Evolutionary conservation across 2,113 vertebrate genomes (phyloP).

Genomic region (Dascyllus trimaculatus): DNA sequence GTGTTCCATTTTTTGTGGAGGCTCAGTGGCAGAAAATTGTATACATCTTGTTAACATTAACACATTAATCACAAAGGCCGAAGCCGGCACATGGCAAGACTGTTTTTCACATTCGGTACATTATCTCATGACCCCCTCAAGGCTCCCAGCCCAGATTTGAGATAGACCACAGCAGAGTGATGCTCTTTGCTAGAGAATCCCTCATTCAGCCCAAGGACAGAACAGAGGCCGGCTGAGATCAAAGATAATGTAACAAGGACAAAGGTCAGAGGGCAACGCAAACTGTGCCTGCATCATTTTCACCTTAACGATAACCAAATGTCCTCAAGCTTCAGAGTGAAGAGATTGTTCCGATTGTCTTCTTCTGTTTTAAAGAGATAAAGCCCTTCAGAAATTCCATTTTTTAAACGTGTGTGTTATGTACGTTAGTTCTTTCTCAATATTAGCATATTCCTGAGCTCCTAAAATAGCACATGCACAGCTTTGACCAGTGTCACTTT

Average conservation of each 20-base stretch:
- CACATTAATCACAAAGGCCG: background rate
- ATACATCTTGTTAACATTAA: background rate
- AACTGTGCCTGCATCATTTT: background rate
- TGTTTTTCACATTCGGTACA: background rate
- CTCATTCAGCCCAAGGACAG: background rate
- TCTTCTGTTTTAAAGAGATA: background rate
- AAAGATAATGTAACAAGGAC: constrained; percentile 7
- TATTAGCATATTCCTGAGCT: constrained; percentile 13
- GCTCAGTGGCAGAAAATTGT: background rate
- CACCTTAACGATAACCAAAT: background rate
- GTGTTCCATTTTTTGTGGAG: background rate
- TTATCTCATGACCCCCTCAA: background rate
- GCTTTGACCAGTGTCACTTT: constrained; percentile 16
- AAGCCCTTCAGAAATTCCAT: background rate
- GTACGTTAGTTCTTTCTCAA: background rate
- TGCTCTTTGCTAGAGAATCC: background rate
- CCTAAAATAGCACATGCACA: constrained; percentile 13
- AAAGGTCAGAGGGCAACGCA: constrained; percentile 13
- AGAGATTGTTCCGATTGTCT: background rate
- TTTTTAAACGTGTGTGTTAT: background rate
- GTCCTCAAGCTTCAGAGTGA: background rate
- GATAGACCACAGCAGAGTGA: background rate
- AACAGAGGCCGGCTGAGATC: background rate
- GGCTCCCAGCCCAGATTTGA: background rate
- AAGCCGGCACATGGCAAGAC: background rate